Base-by-base conservation (phyloP, 2,113 vertebrate genomes). In the Caracal caracal region DNA sequence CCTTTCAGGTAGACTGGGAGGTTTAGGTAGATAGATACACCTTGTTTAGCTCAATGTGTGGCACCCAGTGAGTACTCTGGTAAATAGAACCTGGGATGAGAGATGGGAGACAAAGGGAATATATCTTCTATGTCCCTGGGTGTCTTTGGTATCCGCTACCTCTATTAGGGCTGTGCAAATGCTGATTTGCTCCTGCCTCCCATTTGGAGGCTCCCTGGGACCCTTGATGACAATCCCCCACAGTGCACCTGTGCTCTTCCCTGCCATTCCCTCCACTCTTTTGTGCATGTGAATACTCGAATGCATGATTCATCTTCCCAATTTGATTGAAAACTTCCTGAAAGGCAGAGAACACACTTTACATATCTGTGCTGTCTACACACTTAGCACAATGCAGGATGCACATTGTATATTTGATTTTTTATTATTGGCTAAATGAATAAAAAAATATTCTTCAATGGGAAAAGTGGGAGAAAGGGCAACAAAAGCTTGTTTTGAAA, bases 351-450 rank as follows among this genome's bases (percentile, higher is more conserved):
- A 88, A 35, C 19, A 80, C 5, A n/a, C 10, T 40, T 66, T 10
- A 16, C 30, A 26, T 56, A 10, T 93, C 83, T 93, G 33, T 83
- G 33, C 59, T 73, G 7, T 73, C 61, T 49, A 80, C 37, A 51
- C 0, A n/a, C 28, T 30, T 56, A 82, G 22, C 35, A 65, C 10
- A 71, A 68, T 90, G 47, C 61, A 33, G 26, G 28, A 17, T 78
- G 22, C 12, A 11, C 81, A 33, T 66, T 85, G 49, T 10, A 63
- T 40, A 49, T 30, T 76, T 6, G 3, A 19, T 78, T 88, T 86
- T 76, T 92, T 53, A 51, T 76, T 79, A 68, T 79, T 86, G 37
- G 19, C 33, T 37, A 6, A 94, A 86, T 82, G 22, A 81, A 81
- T 79, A 15, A 4, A n/a, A 56, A 88, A 40, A 66, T 28, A 20